Evolutionary conservation across 2,888 invertebrate species (phyloP), one percentile per base, ranked within the genome.

Genomic region (Eubasilissa splendida): DNA sequence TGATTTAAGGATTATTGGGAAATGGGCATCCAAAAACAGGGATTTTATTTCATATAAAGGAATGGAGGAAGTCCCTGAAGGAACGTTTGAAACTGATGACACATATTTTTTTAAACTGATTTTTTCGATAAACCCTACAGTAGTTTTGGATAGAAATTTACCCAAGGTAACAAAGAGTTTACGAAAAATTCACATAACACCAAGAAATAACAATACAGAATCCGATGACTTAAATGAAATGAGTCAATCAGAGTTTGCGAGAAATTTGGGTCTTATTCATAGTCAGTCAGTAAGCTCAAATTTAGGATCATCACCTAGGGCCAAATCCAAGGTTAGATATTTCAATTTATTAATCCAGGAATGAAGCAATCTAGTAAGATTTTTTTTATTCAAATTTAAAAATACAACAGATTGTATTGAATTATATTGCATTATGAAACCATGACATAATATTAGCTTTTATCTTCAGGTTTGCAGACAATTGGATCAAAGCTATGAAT

Each of bases 181-280:
- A 11, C 52, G 22, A 42, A 42, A 42, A 42, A 33, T 10, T 33
- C 63, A 4, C 14, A 53, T n/a, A 22, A 52, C 50, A 5, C 70
- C n/a, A 53, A 52, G 52, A 14, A 4, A 70, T 4, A 8, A 8
- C 11, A 53, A 53, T 22, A 11, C 70, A 7, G 70, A 70, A 22
- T 22, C 52, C 4, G 11, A 70, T 0, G 52, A 22, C 53, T 76
- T 59, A 52, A 80, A 63, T 79, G 70, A 73, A 52, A 77, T 83
- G 71, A 80, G 66, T 71, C 78, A 83, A 68, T 79, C 79, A 52
- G 80, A 83, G 59, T 83, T 83, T 76, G 80, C 63, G 9, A 71
- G 77, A 60, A 56, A 74, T 14, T 60, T 82, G n/a, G 82, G 82
- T 3, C 58, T 82, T 12, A 59, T 79, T 52, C 82, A 80, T 9